These are phyloP conservation scores for Pachycephus smyrnensis DNA, from an alignment of 2,888 invertebrate species.

Conservation along the genomic window DNA sequence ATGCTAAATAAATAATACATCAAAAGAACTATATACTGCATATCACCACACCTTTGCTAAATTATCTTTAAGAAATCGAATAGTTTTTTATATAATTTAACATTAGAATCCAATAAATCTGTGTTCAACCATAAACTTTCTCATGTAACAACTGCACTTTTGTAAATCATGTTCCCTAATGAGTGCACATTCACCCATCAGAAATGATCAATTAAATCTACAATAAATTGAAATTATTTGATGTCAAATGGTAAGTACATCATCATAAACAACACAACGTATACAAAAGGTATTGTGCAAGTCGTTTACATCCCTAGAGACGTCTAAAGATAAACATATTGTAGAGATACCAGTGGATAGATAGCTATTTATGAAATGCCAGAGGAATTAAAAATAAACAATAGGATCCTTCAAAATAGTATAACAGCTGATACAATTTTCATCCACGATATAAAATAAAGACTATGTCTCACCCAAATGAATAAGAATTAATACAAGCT, in stretches of 20 bases:
- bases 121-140: background rate
- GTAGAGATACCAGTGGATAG: conserved; percentile 13
- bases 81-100: background rate
- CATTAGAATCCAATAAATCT: background rate
- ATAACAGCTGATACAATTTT: background rate
- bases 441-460: background rate
- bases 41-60: background rate
- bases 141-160: background rate
- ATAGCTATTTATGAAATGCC: conserved; percentile 11
- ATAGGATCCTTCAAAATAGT: conserved; percentile 5
- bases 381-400: conserved; percentile 15
- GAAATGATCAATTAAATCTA: background rate
- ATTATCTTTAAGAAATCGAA: background rate
- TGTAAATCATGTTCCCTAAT: background rate
- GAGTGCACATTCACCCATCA: background rate
- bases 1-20: background rate
- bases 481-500: background rate
- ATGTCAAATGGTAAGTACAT: background rate
- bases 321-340: conserved; percentile 24
- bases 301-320: conserved; percentile 8
- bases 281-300: background rate
- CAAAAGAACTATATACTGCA: background rate
- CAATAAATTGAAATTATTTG: background rate
- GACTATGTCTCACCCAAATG: background rate
- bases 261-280: background rate